A percentile compares a stretch with the other conserved stretches of the same genome.
These are phyloP conservation scores for Corythornis vintsioides DNA, from an alignment of 2,113 vertebrate genomes.

Conservation along the genomic window DNA sequence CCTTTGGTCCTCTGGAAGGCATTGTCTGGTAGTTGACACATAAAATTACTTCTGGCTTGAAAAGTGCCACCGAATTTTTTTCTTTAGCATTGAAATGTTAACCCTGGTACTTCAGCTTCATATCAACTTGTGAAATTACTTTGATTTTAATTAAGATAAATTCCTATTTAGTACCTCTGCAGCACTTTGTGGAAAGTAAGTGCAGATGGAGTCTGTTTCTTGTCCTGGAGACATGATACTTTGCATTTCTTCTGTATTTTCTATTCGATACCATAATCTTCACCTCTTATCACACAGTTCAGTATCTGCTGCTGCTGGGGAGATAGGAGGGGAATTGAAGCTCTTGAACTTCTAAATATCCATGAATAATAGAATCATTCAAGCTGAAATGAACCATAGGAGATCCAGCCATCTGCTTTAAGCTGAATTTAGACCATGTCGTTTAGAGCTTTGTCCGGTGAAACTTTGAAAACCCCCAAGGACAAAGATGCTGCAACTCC, in stretches of 20 bases:
- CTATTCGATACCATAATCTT: conserved; percentile 15
- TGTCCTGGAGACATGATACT: conserved; percentile 22
- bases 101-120: conserved; percentile 2
- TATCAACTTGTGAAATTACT: conserved; percentile 11
- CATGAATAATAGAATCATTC: conserved; percentile 17
- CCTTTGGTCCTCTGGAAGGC: not conserved
- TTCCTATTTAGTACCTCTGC: not conserved
- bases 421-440: not conserved
- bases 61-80: not conserved
- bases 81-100: conserved; percentile 7
- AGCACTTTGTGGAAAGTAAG: not conserved
- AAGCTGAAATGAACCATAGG: not conserved
- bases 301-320: conserved; percentile 11
- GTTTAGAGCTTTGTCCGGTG: not conserved
- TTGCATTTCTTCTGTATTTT: conserved; percentile 41
- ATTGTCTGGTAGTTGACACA: not conserved
- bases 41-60: not conserved
- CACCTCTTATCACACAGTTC: conserved; percentile 23
- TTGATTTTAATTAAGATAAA: conserved; percentile 67
- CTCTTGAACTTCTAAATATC: conserved; percentile 35
- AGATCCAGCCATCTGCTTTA: not conserved
- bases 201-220: not conserved
- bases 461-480: not conserved
- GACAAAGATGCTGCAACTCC: not conserved
- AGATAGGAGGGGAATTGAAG: not conserved